phyloP scores from a whole-genome alignment of 2,797 vertebrate genomes.

The Squalus acanthias region DNA sequence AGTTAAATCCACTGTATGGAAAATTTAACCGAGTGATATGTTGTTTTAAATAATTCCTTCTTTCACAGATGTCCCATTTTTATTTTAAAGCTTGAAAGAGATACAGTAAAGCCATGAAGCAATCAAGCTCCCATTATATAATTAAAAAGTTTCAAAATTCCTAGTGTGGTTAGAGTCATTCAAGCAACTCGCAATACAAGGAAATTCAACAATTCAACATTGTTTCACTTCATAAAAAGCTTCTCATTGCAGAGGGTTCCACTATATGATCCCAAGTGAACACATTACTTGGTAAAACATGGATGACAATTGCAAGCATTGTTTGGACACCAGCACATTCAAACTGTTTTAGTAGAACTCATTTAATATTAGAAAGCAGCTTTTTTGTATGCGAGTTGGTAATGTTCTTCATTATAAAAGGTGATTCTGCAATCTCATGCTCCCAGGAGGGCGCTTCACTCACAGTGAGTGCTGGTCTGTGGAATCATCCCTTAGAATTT shows the following conservation, averaged over 20 bases:
- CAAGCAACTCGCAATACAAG: neutral
- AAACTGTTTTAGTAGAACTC: neutral
- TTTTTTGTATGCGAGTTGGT: neutral
- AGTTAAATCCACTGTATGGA: neutral
- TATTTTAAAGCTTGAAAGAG: neutral
- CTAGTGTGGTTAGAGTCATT: neutral
- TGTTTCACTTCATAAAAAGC: neutral
- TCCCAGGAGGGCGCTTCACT: neutral
- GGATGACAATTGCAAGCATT: slow-evolving; percentile 5
- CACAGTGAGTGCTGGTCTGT: neutral
- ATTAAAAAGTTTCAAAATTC: neutral
- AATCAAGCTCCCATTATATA: neutral
- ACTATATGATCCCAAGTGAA: neutral
- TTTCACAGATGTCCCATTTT: neutral
- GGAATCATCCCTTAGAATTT: neutral
- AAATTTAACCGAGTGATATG: no score
- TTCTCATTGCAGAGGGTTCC: neutral
- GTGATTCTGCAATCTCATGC: neutral
- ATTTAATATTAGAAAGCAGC: neutral
- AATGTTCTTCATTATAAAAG: neutral
- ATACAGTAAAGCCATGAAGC: neutral
- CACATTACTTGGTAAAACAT: neutral
- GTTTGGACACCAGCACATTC: neutral
- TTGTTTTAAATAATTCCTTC: neutral
- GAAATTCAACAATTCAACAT: neutral